Percentiles rank a stretch among this genome's conserved stretches.
phyloP scores from a whole-genome alignment of 2,113 vertebrate genomes.

The Geothlypis trichas region DNA sequence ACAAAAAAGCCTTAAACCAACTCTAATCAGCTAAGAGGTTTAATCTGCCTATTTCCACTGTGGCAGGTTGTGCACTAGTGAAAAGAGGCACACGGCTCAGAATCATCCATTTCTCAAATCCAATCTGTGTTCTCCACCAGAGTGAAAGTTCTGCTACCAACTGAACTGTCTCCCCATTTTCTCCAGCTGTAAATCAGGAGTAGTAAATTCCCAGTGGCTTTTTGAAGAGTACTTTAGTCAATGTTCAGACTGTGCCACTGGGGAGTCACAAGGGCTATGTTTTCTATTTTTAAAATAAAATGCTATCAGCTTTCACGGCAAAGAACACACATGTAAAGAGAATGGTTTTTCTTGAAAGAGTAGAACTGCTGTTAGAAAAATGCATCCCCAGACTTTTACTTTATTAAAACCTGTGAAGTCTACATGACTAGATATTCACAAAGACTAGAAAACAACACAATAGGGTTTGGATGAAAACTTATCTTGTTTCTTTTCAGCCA shows the following conservation, averaged over 20 bases:
- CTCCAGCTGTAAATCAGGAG: not conserved
- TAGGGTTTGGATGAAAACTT: not conserved
- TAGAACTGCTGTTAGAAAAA: not conserved
- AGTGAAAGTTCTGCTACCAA: not conserved
- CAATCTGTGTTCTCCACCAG: not conserved
- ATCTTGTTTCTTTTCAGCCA: not conserved
- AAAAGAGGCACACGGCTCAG: not conserved
- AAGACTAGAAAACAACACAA: not conserved
- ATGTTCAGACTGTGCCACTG: not conserved
- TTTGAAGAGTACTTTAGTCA: not conserved
- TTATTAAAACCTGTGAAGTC: not conserved
- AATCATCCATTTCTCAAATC: not conserved
- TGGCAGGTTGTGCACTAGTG: not conserved
- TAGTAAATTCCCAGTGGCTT: slow-evolving; percentile 1
- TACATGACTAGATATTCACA: not conserved
- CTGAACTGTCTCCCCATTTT: not conserved
- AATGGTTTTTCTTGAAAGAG: not conserved
- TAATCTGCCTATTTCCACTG: not conserved
- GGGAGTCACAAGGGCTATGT: not conserved
- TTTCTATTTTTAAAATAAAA: not conserved
- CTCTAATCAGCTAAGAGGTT: not conserved
- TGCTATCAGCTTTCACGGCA: not conserved
- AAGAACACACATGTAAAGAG: not conserved
- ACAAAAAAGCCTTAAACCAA: not conserved
- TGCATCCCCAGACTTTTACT: not conserved